These are phyloP conservation scores for Lycophotia porphyrea DNA, from an alignment of 2,888 invertebrate species.

Conservation along the genomic window DNA sequence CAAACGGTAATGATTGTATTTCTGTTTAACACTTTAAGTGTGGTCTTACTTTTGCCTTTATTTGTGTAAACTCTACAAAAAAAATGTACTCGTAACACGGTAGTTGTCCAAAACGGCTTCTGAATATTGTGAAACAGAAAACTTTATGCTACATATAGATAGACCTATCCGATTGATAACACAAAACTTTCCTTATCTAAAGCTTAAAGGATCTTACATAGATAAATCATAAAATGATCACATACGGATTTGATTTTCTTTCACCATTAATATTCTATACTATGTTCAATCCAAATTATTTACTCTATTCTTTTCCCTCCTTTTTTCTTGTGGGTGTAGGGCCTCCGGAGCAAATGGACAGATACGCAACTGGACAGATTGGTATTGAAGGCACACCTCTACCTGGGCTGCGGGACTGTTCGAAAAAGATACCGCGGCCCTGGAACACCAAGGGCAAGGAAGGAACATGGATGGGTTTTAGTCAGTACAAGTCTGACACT, in stretches of 20 bases:
- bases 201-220: conserved; percentile 12
- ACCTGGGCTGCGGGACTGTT: no score
- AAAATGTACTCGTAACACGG: neutral
- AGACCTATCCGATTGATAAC: neutral
- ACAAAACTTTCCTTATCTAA: conserved; percentile 7
- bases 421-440: no score
- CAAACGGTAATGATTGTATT: conserved; percentile 3
- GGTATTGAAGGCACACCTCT: no score
- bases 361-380: no score
- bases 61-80: neutral
- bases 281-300: neutral
- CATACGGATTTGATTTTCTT: conserved; percentile 2
- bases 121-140: neutral
- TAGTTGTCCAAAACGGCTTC: neutral
- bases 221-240: conserved; percentile 16
- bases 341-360: no score
- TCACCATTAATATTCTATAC: no score
- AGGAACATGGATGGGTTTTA: no score
- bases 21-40: neutral
- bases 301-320: no score
- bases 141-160: neutral
- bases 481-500: no score
- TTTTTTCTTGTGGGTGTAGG: neutral
- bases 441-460: no score
- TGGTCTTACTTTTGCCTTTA: neutral